A percentile compares a stretch with the other conserved stretches of the same genome.
These are phyloP conservation scores for Trachelus tabidus DNA, from an alignment of 2,888 invertebrate species.

Conservation along the genomic window DNA sequence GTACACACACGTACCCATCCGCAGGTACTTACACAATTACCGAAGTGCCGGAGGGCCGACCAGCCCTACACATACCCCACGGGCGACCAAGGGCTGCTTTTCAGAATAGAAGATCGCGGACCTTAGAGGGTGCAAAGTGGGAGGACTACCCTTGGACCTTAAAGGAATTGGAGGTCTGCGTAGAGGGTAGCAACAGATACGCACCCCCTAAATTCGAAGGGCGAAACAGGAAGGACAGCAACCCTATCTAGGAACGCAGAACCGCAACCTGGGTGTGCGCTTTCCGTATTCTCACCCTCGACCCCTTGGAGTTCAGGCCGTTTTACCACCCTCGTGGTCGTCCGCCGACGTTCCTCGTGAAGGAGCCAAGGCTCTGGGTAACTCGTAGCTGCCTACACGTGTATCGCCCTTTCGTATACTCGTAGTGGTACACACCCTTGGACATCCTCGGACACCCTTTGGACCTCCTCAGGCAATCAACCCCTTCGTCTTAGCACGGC, in stretches of 20 bases:
- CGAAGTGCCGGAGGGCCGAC: conserved; percentile 52
- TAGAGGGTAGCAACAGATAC: background rate
- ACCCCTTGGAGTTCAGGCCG: background rate
- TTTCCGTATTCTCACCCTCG: conserved; percentile 31
- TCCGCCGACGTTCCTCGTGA: background rate
- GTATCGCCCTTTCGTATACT: background rate
- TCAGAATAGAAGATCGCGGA: conserved; percentile 2
- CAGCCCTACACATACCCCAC: conserved; percentile 41
- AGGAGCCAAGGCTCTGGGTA: background rate
- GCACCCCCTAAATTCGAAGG: background rate
- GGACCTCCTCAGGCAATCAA: background rate
- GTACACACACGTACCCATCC: conserved; percentile 17
- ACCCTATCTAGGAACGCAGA: conserved; percentile 63
- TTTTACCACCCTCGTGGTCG: background rate
- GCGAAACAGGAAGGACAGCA: conserved; percentile 30
- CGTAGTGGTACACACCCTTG: background rate
- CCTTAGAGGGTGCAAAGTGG: conserved; percentile 11
- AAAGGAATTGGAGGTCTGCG: conserved; percentile 45
- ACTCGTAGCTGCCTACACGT: background rate
- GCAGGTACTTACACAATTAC: conserved; percentile 12
- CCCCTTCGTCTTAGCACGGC: background rate
- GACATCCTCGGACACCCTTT: background rate
- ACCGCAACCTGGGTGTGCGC: conserved; percentile 44
- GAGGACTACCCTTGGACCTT: conserved; percentile 39
- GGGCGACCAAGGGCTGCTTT: conserved; percentile 12